Evolutionary conservation across 2,888 invertebrate genomes (phyloP), one percentile per base, ranked within the genome.

Genomic region (Diaphora mendica): DNA sequence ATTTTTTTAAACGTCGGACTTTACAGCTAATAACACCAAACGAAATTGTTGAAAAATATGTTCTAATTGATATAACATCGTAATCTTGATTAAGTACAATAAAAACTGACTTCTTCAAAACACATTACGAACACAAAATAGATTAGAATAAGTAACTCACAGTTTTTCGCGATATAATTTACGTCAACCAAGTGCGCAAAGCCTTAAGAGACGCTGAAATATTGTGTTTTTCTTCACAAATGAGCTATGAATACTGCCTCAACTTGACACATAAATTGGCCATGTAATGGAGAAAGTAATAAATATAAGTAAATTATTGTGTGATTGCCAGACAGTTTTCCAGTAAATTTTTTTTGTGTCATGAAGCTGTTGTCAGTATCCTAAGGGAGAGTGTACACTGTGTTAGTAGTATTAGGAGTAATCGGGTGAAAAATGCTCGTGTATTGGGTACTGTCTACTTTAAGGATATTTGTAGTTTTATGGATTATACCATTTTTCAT

Each of bases 241-340:
- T 72, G 51, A 68, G 64, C 72, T 68, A 72, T 64, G 51, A 64
- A 72, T 68, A 42, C 20, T 51, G 51, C 51, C 51, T 35, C 26
- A 68, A 72, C 68, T 35, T 68, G 68, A 55, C 68, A 64, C 39
- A 64, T 72, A 68, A 72, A 72, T 68, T 72, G 64, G 30, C 15
- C 26, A 26, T n/a, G 26, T 48, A 72, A 59, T 72, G 42, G 72
- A 35, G 17, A 44, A 42, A 64, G 68, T 64, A 64, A 64, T 68
- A 72, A 72, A 72, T 3, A 72, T 55, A 55, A 55, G 62, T 62
- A 62, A 72, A 72, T 68, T 62, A 72, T 68, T 68, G 44, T 62
- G 67, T 48, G 59, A 72, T 68, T 55, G 55, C 42, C 44, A 66
- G 59, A 48, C 48, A 71, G 39, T 65, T 65, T 64, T 65, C 23